Evolutionary conservation across 2,113 vertebrate species (phyloP).

Genomic region (sheep (Ovis aries)): DNA sequence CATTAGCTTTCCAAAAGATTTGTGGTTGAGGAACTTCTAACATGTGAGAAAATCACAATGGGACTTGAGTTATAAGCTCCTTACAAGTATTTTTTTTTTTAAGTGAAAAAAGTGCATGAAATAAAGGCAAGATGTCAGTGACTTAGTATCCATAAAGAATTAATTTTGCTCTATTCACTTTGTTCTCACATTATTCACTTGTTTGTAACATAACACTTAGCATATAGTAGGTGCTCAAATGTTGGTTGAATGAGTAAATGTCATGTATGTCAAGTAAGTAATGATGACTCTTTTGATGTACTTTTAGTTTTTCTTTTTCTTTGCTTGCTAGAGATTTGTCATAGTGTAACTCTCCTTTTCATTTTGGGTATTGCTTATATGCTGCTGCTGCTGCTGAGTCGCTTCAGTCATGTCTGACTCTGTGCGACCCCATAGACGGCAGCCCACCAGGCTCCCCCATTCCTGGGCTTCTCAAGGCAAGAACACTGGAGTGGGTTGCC

Average conservation of each 20-base stretch:
- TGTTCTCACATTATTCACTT: neutral
- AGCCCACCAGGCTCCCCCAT: no score
- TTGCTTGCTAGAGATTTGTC: neutral
- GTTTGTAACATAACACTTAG: neutral
- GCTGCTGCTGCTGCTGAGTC: no score
- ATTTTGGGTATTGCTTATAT: neutral
- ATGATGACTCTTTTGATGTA: neutral
- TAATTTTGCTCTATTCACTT: neutral
- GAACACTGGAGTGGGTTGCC: no score
- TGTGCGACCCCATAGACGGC: no score
- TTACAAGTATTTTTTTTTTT: neutral
- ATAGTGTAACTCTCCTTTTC: neutral
- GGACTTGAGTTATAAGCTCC: neutral
- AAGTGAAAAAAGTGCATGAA: neutral
- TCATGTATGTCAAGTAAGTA: neutral
- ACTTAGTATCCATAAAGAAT: conserved; percentile 5
- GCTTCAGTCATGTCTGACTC: no score
- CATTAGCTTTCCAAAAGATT: neutral
- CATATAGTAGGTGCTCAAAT: neutral
- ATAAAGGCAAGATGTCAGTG: neutral
- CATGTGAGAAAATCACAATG: neutral
- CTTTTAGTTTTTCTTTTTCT: neutral
- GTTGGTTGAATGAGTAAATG: neutral
- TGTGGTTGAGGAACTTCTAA: neutral
- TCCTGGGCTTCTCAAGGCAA: no score